Evolutionary conservation across 2,113 vertebrate genomes (phyloP).

Genomic region (Collichthys lucidus): DNA sequence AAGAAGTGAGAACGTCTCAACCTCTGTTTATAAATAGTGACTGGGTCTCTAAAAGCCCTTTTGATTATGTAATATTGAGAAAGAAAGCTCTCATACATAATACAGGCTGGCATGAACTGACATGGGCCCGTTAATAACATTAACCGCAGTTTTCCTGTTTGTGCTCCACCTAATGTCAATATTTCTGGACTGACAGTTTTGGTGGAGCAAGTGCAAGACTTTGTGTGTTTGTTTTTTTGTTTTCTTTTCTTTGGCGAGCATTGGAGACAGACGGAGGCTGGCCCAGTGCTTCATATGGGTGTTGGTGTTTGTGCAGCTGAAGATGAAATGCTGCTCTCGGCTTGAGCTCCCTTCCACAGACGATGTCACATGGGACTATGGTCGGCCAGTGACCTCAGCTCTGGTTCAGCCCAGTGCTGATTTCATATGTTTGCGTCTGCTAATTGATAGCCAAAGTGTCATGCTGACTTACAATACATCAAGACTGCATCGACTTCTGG

Average conservation of each 20-base stretch:
- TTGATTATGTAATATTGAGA: constrained; percentile 30
- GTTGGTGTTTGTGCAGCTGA: constrained; percentile 76
- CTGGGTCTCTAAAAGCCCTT: background rate
- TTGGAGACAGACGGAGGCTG: constrained; percentile 13
- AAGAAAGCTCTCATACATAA: constrained; percentile 26
- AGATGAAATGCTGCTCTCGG: constrained; percentile 63
- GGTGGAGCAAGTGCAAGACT: background rate
- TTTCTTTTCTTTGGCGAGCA: constrained; percentile 45
- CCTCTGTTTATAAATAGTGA: background rate
- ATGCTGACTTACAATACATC: constrained; percentile 18
- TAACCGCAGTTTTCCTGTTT: constrained; percentile 61
- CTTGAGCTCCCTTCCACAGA: constrained; percentile 50
- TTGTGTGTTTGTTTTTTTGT: constrained; percentile 21
- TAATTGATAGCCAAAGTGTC: constrained; percentile 42
- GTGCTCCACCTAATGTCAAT: constrained; percentile 44
- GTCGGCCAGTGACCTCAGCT: constrained; percentile 59
- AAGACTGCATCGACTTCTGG: constrained; percentile 30
- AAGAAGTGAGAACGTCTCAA: too few species aligned
- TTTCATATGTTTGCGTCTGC: constrained; percentile 61
- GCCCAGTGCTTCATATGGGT: constrained; percentile 41
- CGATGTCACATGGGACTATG: constrained; percentile 39
- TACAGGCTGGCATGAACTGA: constrained; percentile 29
- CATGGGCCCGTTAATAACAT: constrained; percentile 41
- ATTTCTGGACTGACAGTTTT: constrained; percentile 46
- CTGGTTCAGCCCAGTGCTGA: constrained; percentile 57